Conservation (phyloP, 2,113 vertebrate species). For the Tichodroma muraria region DNA sequence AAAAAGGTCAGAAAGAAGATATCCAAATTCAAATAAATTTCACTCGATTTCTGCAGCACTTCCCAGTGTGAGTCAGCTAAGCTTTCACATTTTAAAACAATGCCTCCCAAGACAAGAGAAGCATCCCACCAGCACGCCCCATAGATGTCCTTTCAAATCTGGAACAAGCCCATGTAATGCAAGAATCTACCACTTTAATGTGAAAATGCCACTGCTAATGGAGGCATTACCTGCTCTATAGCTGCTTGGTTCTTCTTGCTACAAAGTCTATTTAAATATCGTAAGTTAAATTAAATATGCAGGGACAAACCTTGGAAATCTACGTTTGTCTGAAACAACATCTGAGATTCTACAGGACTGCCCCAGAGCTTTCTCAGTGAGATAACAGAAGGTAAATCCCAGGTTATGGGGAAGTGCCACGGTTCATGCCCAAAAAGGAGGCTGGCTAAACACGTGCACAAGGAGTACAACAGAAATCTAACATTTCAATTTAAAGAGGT, state of each 20-base stretch:
- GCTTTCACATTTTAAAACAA: background rate
- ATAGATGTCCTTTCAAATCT: background rate
- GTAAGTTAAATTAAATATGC: background rate
- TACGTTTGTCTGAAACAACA: background rate
- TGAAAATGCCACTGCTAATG: background rate
- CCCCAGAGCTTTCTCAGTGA: background rate
- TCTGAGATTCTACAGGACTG: background rate
- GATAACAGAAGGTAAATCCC: background rate
- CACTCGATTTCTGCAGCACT: background rate
- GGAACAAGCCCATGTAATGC: background rate
- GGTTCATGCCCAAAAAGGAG: background rate
- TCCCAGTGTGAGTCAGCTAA: background rate
- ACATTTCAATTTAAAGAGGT: background rate
- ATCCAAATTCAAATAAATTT: background rate
- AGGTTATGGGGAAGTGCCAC: background rate
- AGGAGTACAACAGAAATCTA: background rate
- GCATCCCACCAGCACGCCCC: background rate
- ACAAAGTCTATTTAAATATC: background rate
- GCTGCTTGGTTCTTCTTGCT: background rate
- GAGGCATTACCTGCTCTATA: background rate
- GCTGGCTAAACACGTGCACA: fast-evolving
- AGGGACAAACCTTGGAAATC: background rate
- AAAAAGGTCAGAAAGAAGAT: background rate
- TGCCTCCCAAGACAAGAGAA: background rate
- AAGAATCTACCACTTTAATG: background rate